Base-by-base conservation (phyloP, 2,888 invertebrate genomes). In the Melanophora roralis region DNA sequence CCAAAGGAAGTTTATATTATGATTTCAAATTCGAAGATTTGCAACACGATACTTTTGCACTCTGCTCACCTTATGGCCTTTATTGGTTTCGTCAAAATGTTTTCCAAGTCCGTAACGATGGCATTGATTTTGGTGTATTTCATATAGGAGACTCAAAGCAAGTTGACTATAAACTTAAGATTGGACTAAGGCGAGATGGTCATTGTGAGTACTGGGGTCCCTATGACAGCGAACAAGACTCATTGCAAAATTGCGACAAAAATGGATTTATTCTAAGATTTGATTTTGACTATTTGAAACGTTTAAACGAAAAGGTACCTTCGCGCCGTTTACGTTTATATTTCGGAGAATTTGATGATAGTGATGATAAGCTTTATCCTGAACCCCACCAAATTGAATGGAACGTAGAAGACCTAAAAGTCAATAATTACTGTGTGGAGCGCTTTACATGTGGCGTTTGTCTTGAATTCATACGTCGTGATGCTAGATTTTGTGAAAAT, bases 401-500 rank as follows among this genome's bases (percentile, higher is more conserved):
- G 77, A 45, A 5, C 0, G 76, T 80, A 14, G 74, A 81, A 0
- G 76, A 82, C 8, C 81, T 83, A 21, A 45, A 36, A 2, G 27
- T 78, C 9, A 83, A 84, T 51, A 3, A 51, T 1, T 2, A 38
- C 59, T 83, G 81, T 9, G 7, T 82, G 32, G 80, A 84, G 9
- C 59, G 49, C 11, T 83, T 85, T 16, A 83, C 81, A 0, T 84
- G 84, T 55, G 60, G 14, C 9, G 73, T 85, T 1, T 85, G 85
- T 38, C 81, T 78, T 6, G 84, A 84, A 6, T 84, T 53, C 14
- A 84, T 84, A 23, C 78, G 73, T 1, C 81, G 68, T 6, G 79
- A 84, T 73, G 84, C 82, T 2, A 69, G 84, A 12, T 84, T 84
- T 62, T 85, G 85, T 53, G 84, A 84, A 62, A 80, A 82, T 36